phyloP scores from a whole-genome alignment of 2,888 invertebrate species.

The Corythucha ciliata region DNA sequence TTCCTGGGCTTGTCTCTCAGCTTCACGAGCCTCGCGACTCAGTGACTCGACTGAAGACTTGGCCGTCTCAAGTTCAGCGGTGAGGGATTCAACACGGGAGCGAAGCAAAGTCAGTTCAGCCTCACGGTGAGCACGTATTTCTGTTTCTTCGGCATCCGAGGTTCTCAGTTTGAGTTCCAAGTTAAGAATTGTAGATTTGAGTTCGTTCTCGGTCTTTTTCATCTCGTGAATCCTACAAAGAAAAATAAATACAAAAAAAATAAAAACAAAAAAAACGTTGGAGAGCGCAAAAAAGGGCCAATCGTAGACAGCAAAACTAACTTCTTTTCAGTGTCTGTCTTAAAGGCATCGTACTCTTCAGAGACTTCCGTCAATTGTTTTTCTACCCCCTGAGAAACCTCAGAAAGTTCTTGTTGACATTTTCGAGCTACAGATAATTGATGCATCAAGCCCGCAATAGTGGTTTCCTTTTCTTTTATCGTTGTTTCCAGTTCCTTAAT shows the following conservation, averaged over 20 bases:
- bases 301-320: not conserved
- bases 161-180: constrained; percentile 30
- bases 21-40: no score
- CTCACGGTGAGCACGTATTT: constrained; percentile 26
- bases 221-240: constrained; percentile 23
- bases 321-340: constrained; percentile 48
- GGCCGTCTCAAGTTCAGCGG: no score
- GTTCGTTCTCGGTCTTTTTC: constrained; percentile 29
- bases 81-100: constrained; percentile 10
- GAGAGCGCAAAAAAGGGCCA: not conserved
- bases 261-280: not conserved
- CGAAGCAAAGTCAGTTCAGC: constrained; percentile 26
- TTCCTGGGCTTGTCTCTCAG: constrained; percentile 8
- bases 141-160: constrained; percentile 28
- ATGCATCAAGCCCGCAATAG: constrained; percentile 57
- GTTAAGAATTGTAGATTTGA: constrained; percentile 27
- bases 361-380: constrained; percentile 59
- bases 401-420: constrained; percentile 74
- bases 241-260: not conserved
- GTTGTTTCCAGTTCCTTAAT: constrained; percentile 61
- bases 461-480: constrained; percentile 52
- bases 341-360: constrained; percentile 50
- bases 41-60: no score
- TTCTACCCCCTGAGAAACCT: constrained; percentile 73
- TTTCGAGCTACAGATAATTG: constrained; percentile 64